Evolutionary conservation across 1,140 invertebrate species (phyloP), one percentile per base, ranked within the genome.

Genomic region (Eupristina koningsbergeri): DNA sequence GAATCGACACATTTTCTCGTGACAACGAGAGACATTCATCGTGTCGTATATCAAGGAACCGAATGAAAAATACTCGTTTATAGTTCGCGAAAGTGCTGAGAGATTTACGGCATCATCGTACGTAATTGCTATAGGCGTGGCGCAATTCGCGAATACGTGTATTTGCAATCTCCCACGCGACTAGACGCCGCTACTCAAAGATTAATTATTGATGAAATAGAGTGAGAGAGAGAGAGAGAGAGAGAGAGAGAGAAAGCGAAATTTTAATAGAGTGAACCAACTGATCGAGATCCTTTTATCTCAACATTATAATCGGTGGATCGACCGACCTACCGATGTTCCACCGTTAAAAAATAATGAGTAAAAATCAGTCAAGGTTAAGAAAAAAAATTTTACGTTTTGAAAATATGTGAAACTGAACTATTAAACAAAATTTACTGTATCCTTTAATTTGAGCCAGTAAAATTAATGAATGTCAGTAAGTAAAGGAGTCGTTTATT

Each of bases 61-160:
- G 22, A 73, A 73, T 3, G 29, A 9, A 53, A 75, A 9, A 77
- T 9, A 13, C 22, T 53, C 36, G 26, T 80, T 80, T 9, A 0
- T 29, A n/a, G 31, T 63, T 29, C 31, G 31, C 22, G 22, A 45
- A 29, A 53, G 22, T 7, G 29, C 0, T 41, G 34, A 9, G 64
- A 83, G 75, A 79, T 73, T 83, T 79, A 79, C 63, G 81, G 64
- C 64, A 63, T 78, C 64, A 22, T 83, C 61, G 34, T 53, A 45
- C 9, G 47, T 84, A 86, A 86, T 84, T 83, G 85, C 80, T 80
- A 41, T 69, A 79, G 85, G 85, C 85, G 85, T 85, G 81, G 85
- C 81, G 31, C 41, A 47, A 47, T 73, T 73, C 39, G 74, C 80
- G 75, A 84, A 84, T 80, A 36, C 53, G 41, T 45, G 76, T 78